A percentile compares a stretch with the other conserved stretches of the same genome.
phyloP scores from a whole-genome alignment of 1,140 invertebrate genomes.

The Drosophila melanica region DNA sequence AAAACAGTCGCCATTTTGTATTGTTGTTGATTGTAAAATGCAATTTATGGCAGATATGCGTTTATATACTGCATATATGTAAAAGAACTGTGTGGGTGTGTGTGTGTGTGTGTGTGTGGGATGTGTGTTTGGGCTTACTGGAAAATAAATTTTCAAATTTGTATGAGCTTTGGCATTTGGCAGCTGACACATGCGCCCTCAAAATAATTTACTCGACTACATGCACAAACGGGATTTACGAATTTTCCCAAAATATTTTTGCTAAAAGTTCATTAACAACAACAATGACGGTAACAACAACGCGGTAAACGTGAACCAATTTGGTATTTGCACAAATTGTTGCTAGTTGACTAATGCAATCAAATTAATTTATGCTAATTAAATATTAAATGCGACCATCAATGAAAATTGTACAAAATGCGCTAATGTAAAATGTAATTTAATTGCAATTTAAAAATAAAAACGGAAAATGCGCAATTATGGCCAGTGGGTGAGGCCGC shows the following conservation, averaged over 20 bases:
- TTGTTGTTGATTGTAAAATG: slow-evolving; percentile 31
- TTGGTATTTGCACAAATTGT: slow-evolving; percentile 15
- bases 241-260: neutral
- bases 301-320: slow-evolving; percentile 10
- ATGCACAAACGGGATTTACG: neutral
- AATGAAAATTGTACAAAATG: slow-evolving; percentile 19
- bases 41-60: slow-evolving; percentile 27
- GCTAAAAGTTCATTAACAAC: slow-evolving; percentile 38
- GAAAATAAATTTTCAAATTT: slow-evolving; percentile 39
- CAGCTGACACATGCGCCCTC: slow-evolving; percentile 31
- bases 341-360: slow-evolving; percentile 29
- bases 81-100: neutral
- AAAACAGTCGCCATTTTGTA: slow-evolving; percentile 25
- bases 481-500: neutral
- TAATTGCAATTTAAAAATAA: slow-evolving; percentile 33
- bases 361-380: slow-evolving; percentile 44
- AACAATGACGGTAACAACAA: neutral
- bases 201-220: slow-evolving; percentile 6
- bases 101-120: neutral
- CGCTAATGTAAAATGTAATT: slow-evolving; percentile 34
- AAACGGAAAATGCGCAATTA: slow-evolving; percentile 6
- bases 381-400: slow-evolving; percentile 33
- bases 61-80: slow-evolving; percentile 5
- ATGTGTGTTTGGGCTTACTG: neutral
- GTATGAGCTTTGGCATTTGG: slow-evolving; percentile 32